These are phyloP conservation scores for Lypha dubia DNA, from an alignment of 2,888 invertebrate genomes.

Conservation along the genomic window DNA sequence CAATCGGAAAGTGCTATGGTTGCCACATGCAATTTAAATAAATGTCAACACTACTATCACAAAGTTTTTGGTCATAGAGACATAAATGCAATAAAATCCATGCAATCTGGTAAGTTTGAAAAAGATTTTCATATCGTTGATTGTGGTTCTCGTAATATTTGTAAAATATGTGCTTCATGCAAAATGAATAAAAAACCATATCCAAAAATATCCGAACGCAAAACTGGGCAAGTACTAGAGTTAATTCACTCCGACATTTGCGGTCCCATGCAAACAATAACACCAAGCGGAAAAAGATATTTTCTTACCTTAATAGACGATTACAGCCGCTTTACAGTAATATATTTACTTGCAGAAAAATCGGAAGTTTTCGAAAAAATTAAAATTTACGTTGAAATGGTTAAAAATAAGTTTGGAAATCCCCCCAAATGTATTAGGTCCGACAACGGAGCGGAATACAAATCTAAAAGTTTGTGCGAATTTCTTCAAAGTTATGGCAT, in stretches of 20 bases:
- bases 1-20: too few species aligned
- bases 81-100: background rate
- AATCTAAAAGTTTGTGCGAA: constrained; percentile 40
- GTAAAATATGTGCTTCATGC: background rate
- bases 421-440: constrained; percentile 3
- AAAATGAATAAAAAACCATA: background rate
- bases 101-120: background rate
- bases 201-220: background rate
- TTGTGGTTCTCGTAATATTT: too few species aligned
- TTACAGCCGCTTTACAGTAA: constrained; percentile 66
- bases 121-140: background rate
- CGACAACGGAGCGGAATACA: too few species aligned
- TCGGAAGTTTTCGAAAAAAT: background rate
- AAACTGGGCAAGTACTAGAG: constrained; percentile 13
- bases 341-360: constrained; percentile 3
- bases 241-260: constrained; percentile 23
- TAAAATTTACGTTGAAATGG: constrained; percentile 63
- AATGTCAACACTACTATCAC: background rate
- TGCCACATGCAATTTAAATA: background rate
- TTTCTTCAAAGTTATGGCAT: constrained; percentile 16
- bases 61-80: constrained; percentile 27
- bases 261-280: too few species aligned
- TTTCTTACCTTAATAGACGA: constrained; percentile 77
- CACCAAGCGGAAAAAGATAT: constrained; percentile 35
- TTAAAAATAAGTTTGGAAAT: background rate